These are phyloP conservation scores for Australoheros scitulus DNA, from an alignment of 2,113 vertebrate genomes.

Conservation along the genomic window DNA sequence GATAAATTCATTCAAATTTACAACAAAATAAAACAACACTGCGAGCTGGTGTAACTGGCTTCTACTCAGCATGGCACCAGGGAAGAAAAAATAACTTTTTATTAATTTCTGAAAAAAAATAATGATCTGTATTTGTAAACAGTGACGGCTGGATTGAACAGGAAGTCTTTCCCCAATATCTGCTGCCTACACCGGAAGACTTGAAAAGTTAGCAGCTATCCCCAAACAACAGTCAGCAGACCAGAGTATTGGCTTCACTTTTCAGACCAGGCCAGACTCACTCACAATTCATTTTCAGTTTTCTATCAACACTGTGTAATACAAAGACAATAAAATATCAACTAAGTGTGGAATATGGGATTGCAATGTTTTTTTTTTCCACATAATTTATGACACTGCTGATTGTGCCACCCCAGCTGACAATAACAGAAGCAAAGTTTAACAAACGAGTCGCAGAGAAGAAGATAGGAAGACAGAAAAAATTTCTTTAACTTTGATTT, in stretches of 20 bases:
- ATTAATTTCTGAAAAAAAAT: neutral
- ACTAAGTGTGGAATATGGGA: neutral
- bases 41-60: neutral
- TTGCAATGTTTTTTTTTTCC: slow-evolving; percentile 24
- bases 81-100: neutral
- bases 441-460: slow-evolving; percentile 50
- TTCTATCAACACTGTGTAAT: slow-evolving; percentile 12
- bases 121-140: neutral
- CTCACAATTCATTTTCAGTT: slow-evolving; percentile 7
- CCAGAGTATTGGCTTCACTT: neutral
- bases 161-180: neutral
- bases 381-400: slow-evolving; percentile 42
- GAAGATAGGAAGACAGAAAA: slow-evolving; percentile 22
- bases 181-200: neutral
- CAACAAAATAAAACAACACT: no score
- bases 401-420: slow-evolving; percentile 31
- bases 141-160: neutral
- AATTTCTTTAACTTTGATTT: slow-evolving; percentile 70
- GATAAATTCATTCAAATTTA: no score
- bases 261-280: neutral
- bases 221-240: neutral
- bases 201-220: no score
- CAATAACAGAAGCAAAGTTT: slow-evolving; percentile 49
- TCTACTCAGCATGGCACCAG: neutral
- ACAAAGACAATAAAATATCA: slow-evolving; percentile 34